Evolutionary conservation across 2,113 vertebrate genomes (phyloP), one percentile per base, ranked within the genome.

Genomic region (Sebastes fasciatus): DNA sequence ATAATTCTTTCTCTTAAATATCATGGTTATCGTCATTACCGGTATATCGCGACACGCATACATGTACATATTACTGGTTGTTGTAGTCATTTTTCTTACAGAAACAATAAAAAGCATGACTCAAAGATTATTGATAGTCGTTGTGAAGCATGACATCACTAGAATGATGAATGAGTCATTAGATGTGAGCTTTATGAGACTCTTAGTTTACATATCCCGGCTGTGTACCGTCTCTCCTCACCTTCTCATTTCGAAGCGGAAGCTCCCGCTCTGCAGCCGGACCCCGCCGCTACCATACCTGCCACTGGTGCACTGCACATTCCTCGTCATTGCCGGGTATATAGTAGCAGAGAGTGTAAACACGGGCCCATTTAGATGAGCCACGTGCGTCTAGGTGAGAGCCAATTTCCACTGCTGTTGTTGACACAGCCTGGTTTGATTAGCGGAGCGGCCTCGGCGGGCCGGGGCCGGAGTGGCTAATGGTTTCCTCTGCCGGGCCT

Each of bases 371-470:
- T 88, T 90, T 79, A 88, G 77, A 90, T 52, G 82, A 85, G 77
- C 65, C 80, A 34, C 63, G 51, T 74, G 73, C 12, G 11, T 71
- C 48, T 62, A 73, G 83, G 83, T 74, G 86, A 85, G 83, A 88
- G 88, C 80, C 89, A 74, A 52, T 84, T 90, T 83, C 48, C 65
- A 80, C 71, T 2, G 13, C 80, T 49, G 85, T 17, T 92, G 89
- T 92, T 93, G 88, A 87, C 91, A 82, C 71, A 90, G 81, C 80
- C 69, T 5, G 66, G 61, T 85, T 83, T 89, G 91, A 86, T 90
- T 91, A 87, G 79, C 77, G 10, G 75, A 55, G 78, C 68, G 55
- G 83, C 51, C 67, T 73, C 9, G 26, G 12, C 21, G 60, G 55
- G 69, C 69, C 65, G 11, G 52, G 67, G 51, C 77, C 64, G 10